Evolutionary conservation across 2,888 invertebrate genomes (phyloP).

Genomic region (Nemapogon koenigi): DNA sequence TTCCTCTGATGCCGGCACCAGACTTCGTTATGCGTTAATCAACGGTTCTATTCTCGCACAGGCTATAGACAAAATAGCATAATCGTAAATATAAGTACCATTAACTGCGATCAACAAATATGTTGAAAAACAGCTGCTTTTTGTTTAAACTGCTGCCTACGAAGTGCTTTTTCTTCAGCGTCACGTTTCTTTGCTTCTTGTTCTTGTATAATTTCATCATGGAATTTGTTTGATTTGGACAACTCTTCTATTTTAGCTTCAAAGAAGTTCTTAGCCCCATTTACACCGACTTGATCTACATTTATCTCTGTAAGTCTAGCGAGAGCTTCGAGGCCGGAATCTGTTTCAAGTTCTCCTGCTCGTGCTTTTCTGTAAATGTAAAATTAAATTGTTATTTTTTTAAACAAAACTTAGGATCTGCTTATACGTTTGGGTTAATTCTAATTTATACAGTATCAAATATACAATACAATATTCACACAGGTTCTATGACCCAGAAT

Average conservation of each 20-base stretch:
- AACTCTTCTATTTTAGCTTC: constrained; percentile 95
- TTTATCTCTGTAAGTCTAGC: constrained; percentile 90
- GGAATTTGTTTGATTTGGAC: constrained; percentile 84
- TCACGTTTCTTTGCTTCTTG: constrained; percentile 86
- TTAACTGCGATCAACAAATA: too few species aligned
- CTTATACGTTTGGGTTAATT: too few species aligned
- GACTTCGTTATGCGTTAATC: too few species aligned
- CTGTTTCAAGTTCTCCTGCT: constrained; percentile 86
- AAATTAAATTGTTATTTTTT: constrained; percentile 8
- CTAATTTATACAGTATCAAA: too few species aligned
- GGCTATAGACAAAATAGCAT: too few species aligned
- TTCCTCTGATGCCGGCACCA: too few species aligned
- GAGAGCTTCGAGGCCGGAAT: constrained; percentile 86
- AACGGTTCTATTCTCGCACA: too few species aligned
- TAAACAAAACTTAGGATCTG: too few species aligned
- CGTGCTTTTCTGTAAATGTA: constrained; percentile 76
- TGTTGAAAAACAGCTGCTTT: constrained; percentile 82
- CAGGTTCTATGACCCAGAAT: too few species aligned
- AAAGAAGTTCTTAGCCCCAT: constrained; percentile 94
- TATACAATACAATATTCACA: too few species aligned
- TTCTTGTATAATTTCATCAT: constrained; percentile 90
- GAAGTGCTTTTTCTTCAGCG: constrained; percentile 82
- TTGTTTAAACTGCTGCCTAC: constrained; percentile 86
- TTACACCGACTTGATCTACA: constrained; percentile 93
- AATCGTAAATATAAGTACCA: too few species aligned